Percentiles rank a stretch among this genome's conserved stretches.
Conservation (phyloP, 2,113 vertebrate genomes). For the Zosterops japonicus region DNA sequence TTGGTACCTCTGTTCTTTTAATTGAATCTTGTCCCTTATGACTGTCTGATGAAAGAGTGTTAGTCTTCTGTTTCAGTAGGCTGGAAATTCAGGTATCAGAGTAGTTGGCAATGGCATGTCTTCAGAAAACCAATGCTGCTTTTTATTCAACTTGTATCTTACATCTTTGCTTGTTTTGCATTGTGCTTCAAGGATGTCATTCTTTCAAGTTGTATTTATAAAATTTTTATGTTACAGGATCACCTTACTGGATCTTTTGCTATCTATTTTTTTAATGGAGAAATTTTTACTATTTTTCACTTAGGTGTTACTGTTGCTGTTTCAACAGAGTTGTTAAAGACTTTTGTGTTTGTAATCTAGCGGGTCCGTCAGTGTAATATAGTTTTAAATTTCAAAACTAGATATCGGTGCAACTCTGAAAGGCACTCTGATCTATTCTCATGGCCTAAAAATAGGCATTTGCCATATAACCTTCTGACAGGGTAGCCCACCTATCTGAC, state of each 20-base stretch:
- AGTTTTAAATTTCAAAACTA: not conserved
- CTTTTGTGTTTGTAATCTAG: not conserved
- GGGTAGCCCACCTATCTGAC: not conserved
- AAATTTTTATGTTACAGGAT: not conserved
- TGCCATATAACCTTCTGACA: not conserved
- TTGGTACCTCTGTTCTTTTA: not conserved
- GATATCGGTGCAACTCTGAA: accelerated
- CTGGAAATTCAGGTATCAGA: not conserved
- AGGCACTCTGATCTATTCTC: not conserved
- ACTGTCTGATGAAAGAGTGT: not conserved
- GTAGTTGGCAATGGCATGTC: not conserved
- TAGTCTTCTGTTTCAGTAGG: not conserved
- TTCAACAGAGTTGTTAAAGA: not conserved
- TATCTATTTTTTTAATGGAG: not conserved
- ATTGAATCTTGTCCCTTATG: not conserved
- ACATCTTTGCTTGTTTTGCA: not conserved
- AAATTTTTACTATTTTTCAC: accelerated
- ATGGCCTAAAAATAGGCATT: not conserved
- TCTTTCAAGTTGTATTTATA: not conserved
- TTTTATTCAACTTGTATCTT: not conserved
- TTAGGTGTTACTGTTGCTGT: not conserved
- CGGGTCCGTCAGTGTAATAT: not conserved
- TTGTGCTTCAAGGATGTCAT: not conserved
- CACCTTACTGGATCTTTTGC: not conserved
- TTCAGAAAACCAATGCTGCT: not conserved